Evolutionary conservation across 2,797 vertebrate species (phyloP), one percentile per base, ranked within the genome.

Genomic region (Microcaecilia unicolor): DNA sequence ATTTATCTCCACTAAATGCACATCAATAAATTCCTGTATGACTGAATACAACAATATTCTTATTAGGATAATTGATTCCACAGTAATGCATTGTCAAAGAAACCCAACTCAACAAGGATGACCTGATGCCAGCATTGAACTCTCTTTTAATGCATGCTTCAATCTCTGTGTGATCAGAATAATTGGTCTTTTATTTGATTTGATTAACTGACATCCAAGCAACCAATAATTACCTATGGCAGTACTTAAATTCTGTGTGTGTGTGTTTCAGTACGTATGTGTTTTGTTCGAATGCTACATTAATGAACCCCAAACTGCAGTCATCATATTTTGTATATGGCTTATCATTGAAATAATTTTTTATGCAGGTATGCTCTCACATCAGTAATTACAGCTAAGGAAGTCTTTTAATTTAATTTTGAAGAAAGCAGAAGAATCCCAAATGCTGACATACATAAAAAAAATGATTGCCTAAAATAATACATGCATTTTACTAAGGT

Each of bases 121-220:
- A 71, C 48, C 34, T 62, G 61, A 72, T 70, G 55, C 44, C 34
- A 52, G 46, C 66, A 80, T 50, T 49, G 60, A 64, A 73, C 70
- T 67, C 70, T 67, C 53, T 70, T 81, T 78, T 69, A 81, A 85
- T 84, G 84, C 87, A 81, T 75, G 80, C 81, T 79, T 58, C 77
- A 85, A 88, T 78, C 83, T 84, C 84, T 61, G 65, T 82, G 72
- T 78, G 63, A 20, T 85, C 79, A 75, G 57, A 76, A 64, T 87
- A 89, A 92, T 85, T 87, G 85, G 78, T 59, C 83, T 84, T 84
- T 88, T 81, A 78, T 76, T 77, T 78, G 81, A 89, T 85, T 82
- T 78, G 76, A 84, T 72, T 76, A 75, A 61, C 72, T 71, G 74
- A 83, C 83, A 86, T 72, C 62, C 56, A 80, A 70, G 55, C 45